Evolutionary conservation across 2,888 invertebrate species (phyloP).

Genomic region (Synanthedon tipuliformis): DNA sequence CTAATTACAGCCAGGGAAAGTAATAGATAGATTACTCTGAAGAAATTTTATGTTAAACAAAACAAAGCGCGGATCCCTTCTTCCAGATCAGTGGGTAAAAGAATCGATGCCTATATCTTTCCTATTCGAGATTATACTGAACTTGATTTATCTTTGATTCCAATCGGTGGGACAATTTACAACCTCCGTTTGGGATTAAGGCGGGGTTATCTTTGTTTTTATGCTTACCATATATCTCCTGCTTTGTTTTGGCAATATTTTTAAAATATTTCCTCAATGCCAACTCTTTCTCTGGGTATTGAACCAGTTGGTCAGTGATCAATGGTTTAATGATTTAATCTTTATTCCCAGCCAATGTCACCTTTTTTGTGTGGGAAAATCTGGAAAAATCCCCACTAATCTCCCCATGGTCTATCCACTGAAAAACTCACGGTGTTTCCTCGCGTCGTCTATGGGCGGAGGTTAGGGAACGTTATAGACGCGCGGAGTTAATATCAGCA

Average conservation of each 20-base stretch:
- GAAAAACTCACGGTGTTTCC: no score
- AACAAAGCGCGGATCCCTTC: constrained; percentile 20
- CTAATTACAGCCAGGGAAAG: background rate
- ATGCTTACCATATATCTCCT: background rate
- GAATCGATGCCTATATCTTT: constrained; percentile 28
- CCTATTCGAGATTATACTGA: constrained; percentile 21
- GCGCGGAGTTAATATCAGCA: no score
- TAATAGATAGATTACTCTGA: background rate
- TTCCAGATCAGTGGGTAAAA: constrained; percentile 22
- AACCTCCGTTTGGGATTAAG: constrained; percentile 26
- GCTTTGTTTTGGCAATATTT: background rate
- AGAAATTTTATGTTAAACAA: constrained; percentile 20
- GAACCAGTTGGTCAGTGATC: no score
- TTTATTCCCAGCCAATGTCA: no score
- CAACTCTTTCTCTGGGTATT: background rate
- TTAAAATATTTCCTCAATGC: no score
- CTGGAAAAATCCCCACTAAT: no score
- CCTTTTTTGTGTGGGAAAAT: no score
- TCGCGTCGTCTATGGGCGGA: no score
- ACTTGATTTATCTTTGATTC: constrained; percentile 32
- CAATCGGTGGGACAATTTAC: constrained; percentile 29
- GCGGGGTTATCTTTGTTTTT: constrained; percentile 16
- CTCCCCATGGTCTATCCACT: no score
- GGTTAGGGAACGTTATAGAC: no score
- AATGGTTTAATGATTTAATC: no score